Evolutionary conservation across 2,113 vertebrate species (phyloP).

Genomic region (Microtus richardsoni): DNA sequence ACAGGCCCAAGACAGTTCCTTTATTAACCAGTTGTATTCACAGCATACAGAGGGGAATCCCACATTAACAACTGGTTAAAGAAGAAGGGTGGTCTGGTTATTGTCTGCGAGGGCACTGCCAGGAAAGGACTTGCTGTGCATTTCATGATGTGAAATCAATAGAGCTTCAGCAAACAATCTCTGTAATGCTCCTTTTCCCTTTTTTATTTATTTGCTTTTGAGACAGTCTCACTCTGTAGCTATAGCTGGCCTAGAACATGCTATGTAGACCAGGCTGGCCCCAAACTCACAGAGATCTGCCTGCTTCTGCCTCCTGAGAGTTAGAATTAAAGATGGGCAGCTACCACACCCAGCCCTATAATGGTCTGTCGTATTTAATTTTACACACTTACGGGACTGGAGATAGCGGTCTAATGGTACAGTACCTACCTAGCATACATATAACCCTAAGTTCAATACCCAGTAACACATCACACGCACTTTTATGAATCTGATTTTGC

Average conservation of each 20-base stretch:
- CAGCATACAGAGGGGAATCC: too few relatives aligned
- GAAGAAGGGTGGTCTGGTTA: background rate
- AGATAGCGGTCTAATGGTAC: background rate
- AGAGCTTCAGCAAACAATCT: background rate
- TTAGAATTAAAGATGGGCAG: background rate
- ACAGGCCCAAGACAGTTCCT: too few relatives aligned
- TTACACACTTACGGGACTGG: background rate
- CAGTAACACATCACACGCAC: background rate
- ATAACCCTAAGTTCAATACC: background rate
- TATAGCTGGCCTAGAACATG: background rate
- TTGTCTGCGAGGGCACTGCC: background rate
- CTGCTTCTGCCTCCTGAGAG: background rate
- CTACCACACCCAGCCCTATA: background rate
- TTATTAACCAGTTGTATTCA: too few relatives aligned
- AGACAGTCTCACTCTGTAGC: background rate
- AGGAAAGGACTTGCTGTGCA: background rate
- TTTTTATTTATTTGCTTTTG: too few relatives aligned
- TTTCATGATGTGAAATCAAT: background rate
- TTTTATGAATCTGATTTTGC: background rate
- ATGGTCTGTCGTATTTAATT: background rate
- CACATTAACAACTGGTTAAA: too few relatives aligned
- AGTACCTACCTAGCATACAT: background rate
- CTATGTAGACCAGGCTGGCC: background rate
- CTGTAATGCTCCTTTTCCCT: background rate
- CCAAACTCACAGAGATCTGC: background rate